These are phyloP conservation scores for Zoroaster sp. DNA, from an alignment of 53 echinoderm and acorn worm species.

Conservation along the genomic window DNA sequence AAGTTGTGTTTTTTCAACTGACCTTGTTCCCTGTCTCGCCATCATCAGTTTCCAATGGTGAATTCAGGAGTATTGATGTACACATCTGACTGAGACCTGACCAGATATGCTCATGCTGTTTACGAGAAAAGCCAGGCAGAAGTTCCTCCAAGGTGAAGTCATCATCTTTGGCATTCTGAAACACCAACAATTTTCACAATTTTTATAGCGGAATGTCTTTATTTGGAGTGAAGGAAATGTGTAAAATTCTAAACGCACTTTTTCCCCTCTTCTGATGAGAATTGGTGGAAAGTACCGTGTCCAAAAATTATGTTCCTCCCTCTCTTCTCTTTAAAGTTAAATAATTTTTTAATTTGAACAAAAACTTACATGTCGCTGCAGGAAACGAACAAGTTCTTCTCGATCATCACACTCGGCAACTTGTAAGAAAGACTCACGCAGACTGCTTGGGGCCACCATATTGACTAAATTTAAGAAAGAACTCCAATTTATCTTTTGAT, in stretches of 20 bases:
- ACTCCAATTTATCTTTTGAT: too few relatives aligned
- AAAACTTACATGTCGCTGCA: slow-evolving; percentile 76
- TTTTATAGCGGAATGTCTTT: not conserved
- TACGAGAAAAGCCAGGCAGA: slow-evolving; percentile 64
- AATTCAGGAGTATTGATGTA: slow-evolving; percentile 58
- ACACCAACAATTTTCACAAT: not conserved
- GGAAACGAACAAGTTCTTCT: slow-evolving; percentile 49
- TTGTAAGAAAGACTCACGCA: slow-evolving; percentile 58
- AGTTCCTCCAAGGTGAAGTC: slow-evolving; percentile 77
- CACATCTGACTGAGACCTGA: slow-evolving; percentile 74
- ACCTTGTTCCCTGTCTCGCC: slow-evolving; percentile 51
- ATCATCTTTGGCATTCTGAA: slow-evolving; percentile 70
- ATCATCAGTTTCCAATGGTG: slow-evolving; percentile 64
- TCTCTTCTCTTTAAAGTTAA: too few relatives aligned
- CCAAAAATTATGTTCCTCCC: too few relatives aligned
- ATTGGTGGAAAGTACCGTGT: too few relatives aligned
- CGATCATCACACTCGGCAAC: slow-evolving; percentile 62
- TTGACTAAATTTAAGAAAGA: too few relatives aligned
- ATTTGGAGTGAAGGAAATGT: not conserved
- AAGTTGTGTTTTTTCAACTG: not conserved
- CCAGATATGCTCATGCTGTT: slow-evolving; percentile 79
- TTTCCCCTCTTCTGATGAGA: not conserved
- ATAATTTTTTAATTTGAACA: too few relatives aligned
- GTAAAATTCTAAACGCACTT: not conserved
- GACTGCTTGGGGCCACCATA: slow-evolving; percentile 39